These are phyloP conservation scores for Synanthedon andrenaeformis DNA, from an alignment of 2,888 invertebrate species.

Conservation along the genomic window DNA sequence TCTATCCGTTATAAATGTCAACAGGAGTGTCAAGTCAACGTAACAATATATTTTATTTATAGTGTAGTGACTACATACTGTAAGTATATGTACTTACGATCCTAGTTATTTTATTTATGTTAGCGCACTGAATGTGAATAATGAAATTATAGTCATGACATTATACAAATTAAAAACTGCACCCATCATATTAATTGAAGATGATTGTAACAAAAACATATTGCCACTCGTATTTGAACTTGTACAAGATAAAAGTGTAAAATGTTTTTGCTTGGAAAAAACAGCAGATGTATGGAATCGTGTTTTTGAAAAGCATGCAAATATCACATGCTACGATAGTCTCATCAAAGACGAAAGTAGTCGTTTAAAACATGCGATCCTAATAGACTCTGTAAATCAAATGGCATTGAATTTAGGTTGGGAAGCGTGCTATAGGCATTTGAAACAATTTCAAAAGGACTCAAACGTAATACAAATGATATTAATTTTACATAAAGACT, in stretches of 20 bases:
- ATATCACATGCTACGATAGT: constrained; percentile 28
- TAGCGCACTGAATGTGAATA: not conserved
- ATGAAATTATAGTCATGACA: constrained; percentile 24
- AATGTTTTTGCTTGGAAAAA: constrained; percentile 48
- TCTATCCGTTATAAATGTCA: no score
- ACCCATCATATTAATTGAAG: constrained; percentile 48
- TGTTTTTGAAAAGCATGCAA: constrained; percentile 25
- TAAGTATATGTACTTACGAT: no score
- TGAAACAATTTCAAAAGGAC: constrained; percentile 25
- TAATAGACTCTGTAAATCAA: constrained; percentile 58
- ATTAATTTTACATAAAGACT: constrained; percentile 60
- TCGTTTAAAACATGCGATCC: constrained; percentile 26
- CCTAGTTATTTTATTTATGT: no score
- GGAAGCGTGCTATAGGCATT: constrained; percentile 33
- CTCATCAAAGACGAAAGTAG: constrained; percentile 18
- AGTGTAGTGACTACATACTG: no score
- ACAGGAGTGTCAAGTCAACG: no score
- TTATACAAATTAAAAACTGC: constrained; percentile 40
- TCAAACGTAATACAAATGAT: constrained; percentile 36
- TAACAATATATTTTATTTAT: no score
- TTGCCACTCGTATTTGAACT: constrained; percentile 40
- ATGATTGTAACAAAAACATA: constrained; percentile 40
- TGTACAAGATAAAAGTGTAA: constrained; percentile 22
- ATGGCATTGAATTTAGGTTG: constrained; percentile 48
- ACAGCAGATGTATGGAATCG: constrained; percentile 35